Evolutionary conservation across 2,888 invertebrate genomes (phyloP).

Genomic region (Cenopis cana): DNA sequence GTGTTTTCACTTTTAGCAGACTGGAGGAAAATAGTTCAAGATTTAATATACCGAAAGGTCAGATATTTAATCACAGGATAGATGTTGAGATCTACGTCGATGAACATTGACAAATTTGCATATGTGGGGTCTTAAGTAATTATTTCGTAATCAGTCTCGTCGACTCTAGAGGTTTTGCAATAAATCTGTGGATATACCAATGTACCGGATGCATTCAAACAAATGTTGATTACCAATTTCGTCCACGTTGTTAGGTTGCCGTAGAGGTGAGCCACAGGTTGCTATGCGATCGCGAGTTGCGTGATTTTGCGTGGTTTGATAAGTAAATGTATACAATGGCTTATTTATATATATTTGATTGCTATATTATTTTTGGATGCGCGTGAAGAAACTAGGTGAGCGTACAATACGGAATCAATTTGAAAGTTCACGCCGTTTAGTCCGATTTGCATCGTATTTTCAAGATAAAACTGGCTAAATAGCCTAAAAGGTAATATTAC

Average conservation of each 20-base stretch:
- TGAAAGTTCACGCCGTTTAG: neutral
- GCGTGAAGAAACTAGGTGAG: neutral
- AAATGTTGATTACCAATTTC: neutral
- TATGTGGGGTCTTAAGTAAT: too few species aligned
- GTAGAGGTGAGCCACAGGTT: conserved; percentile 24
- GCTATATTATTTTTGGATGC: conserved; percentile 17
- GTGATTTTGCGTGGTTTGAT: conserved; percentile 28
- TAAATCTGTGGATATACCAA: too few species aligned
- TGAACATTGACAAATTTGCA: too few species aligned
- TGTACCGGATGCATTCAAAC: neutral
- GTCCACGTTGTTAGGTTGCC: neutral
- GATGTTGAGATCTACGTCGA: too few species aligned
- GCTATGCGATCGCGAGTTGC: conserved; percentile 38
- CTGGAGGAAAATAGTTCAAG: too few species aligned
- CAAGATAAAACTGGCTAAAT: neutral
- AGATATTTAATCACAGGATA: too few species aligned
- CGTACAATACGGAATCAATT: neutral
- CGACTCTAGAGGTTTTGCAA: too few species aligned
- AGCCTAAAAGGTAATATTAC: too few species aligned
- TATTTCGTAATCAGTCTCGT: too few species aligned
- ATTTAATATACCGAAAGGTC: too few species aligned
- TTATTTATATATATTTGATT: neutral
- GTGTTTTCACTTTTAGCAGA: too few species aligned
- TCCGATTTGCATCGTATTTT: neutral
- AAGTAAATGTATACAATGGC: conserved; percentile 28